Evolutionary conservation across 1,140 invertebrate genomes (phyloP).

Genomic region (Sycophaga agraensis): DNA sequence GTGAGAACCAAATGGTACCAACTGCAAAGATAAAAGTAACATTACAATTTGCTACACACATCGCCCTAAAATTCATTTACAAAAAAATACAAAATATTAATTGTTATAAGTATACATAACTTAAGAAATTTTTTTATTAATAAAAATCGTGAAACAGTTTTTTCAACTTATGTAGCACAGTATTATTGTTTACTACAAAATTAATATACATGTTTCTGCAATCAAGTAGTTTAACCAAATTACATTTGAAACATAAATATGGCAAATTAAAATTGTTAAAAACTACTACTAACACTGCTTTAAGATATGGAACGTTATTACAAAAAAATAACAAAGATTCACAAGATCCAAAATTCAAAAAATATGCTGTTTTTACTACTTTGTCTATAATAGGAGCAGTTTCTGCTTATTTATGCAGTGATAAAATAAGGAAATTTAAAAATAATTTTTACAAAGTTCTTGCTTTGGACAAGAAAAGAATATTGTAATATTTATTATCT

Average conservation of each 20-base stretch:
- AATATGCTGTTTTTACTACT: constrained; percentile 19
- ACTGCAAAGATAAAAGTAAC: no score
- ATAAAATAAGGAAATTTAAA: constrained; percentile 1
- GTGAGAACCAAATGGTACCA: no score
- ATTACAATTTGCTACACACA: no score
- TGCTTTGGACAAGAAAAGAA: constrained; percentile 25
- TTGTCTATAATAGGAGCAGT: constrained; percentile 32
- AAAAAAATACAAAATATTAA: no score
- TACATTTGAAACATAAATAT: not conserved
- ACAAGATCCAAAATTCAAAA: constrained; percentile 20
- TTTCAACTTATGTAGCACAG: no score
- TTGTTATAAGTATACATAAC: no score
- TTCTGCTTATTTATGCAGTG: constrained; percentile 35
- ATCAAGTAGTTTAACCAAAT: not conserved
- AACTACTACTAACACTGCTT: not conserved
- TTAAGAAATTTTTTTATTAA: not conserved
- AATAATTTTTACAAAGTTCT: constrained; percentile 26
- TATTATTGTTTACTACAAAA: no score
- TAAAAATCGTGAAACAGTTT: no score
- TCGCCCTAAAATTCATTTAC: no score
- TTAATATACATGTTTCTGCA: constrained; percentile 8
- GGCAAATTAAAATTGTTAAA: not conserved
- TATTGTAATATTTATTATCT: not conserved
- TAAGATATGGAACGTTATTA: constrained; percentile 11
- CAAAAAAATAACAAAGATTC: constrained; percentile 1